These are phyloP conservation scores for Malacosoma neustria DNA, from an alignment of 2,888 invertebrate genomes.

Conservation along the genomic window DNA sequence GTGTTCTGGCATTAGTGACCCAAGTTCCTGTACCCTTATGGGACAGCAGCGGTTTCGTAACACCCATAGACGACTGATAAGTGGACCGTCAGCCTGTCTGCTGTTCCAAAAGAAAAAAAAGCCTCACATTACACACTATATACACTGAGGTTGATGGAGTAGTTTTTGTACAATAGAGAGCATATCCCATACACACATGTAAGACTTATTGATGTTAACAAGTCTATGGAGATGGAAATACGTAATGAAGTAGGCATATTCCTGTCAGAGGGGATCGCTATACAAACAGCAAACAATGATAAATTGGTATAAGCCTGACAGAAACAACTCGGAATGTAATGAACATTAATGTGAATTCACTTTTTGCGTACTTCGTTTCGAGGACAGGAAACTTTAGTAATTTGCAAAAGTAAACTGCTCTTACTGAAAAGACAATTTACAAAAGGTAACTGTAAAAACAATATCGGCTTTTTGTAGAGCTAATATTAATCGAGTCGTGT, in stretches of 20 bases:
- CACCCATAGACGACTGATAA: no score
- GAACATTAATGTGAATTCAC: slow-evolving; percentile 17
- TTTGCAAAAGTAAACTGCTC: slow-evolving; percentile 16
- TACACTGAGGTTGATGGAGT: no score
- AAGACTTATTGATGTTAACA: no score
- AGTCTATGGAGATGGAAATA: no score
- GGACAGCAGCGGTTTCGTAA: no score
- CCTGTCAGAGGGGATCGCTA: slow-evolving; percentile 8
- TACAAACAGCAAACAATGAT: slow-evolving; percentile 22
- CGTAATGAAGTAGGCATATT: background rate
- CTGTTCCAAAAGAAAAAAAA: no score
- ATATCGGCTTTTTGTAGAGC: slow-evolving; percentile 16
- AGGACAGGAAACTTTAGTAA: slow-evolving; percentile 19
- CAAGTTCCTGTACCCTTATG: no score
- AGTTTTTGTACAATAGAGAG: no score
- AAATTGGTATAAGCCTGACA: slow-evolving; percentile 19
- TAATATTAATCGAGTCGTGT: slow-evolving; percentile 3
- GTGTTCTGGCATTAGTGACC: no score
- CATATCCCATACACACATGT: no score
- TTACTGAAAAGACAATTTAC: slow-evolving; percentile 12
- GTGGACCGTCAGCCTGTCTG: no score
- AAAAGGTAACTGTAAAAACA: slow-evolving; percentile 8
- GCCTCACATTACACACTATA: no score
- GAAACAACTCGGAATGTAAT: slow-evolving; percentile 16
- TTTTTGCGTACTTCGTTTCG: slow-evolving; percentile 10